A percentile compares a stretch with the other conserved stretches of the same genome.
These are phyloP conservation scores for Agelastica alni DNA, from an alignment of 2,888 invertebrate genomes.

Conservation along the genomic window DNA sequence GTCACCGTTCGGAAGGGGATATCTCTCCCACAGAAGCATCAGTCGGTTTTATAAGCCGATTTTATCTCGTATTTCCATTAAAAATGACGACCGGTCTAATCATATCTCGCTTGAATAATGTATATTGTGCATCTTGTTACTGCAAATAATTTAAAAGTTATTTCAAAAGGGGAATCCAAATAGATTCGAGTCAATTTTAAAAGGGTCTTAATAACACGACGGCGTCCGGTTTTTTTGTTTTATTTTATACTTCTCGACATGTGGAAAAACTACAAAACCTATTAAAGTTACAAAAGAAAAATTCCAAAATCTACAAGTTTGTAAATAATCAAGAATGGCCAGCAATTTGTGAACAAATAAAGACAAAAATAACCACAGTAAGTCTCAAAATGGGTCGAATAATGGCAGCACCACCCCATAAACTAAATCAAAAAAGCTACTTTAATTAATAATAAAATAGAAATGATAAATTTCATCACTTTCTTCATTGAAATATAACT, in stretches of 20 bases:
- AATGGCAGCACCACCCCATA: too few relatives aligned
- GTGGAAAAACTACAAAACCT: too few relatives aligned
- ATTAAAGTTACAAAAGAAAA: too few relatives aligned
- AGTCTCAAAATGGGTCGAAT: too few relatives aligned
- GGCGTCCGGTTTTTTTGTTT: too few relatives aligned
- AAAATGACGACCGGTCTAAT: conserved; percentile 32
- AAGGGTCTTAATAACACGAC: too few relatives aligned
- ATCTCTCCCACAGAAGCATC: conserved; percentile 27
- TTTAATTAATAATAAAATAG: not conserved
- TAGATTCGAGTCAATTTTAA: too few relatives aligned
- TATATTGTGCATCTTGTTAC: conserved; percentile 4
- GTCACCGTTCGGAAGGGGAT: conserved; percentile 32
- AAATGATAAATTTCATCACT: conserved; percentile 6
- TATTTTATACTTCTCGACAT: too few relatives aligned
- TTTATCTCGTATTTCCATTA: conserved; percentile 51
- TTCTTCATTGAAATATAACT: conserved; percentile 10
- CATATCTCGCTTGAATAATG: conserved; percentile 26
- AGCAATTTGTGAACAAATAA: too few relatives aligned
- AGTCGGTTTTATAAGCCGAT: conserved; percentile 49
- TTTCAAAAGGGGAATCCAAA: not conserved
- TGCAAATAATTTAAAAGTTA: conserved; percentile 24
- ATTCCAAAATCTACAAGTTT: too few relatives aligned
- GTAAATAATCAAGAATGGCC: too few relatives aligned
- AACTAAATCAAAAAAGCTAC: not conserved
- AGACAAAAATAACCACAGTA: too few relatives aligned